Evolutionary conservation across 2,797 vertebrate species (phyloP).

Genomic region (Leptatherina wallacei): DNA sequence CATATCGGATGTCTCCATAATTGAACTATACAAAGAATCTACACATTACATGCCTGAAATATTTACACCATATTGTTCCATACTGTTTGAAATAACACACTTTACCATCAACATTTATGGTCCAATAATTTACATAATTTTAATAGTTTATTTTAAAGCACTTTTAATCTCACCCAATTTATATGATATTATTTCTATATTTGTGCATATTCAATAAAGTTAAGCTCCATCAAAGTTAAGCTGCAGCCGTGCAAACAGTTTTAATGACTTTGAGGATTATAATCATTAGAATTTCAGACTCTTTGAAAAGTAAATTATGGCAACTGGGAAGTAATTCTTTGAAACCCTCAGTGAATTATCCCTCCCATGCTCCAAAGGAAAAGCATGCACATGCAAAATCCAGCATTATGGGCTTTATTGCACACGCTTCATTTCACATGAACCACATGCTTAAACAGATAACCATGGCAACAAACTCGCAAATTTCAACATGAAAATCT

Average conservation of each 20-base stretch:
- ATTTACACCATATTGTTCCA: neutral
- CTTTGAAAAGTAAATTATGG: conserved; percentile 55
- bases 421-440: conserved; percentile 27
- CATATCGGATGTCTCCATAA: no score
- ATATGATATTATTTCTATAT: conserved; percentile 26
- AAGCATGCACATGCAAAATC: conserved; percentile 21
- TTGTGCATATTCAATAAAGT: conserved; percentile 29
- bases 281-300: conserved; percentile 64
- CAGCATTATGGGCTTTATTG: conserved; percentile 29
- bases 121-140: conserved; percentile 4
- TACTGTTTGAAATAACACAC: neutral
- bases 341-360: conserved; percentile 61
- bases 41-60: neutral
- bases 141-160: conserved; percentile 8
- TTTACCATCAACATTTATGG: conserved; percentile 1
- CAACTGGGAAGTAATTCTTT: conserved; percentile 63
- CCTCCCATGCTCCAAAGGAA: conserved; percentile 36
- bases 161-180: conserved; percentile 35
- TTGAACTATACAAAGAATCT: no score
- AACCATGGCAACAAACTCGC: conserved; percentile 18
- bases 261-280: conserved; percentile 75
- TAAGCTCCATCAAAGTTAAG: conserved; percentile 64
- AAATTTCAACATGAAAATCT: neutral
- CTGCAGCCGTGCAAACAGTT: conserved; percentile 48
- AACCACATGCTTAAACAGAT: conserved; percentile 17